Base-by-base conservation (phyloP, 1,140 invertebrate species). In the Phocides pigmalion region DNA sequence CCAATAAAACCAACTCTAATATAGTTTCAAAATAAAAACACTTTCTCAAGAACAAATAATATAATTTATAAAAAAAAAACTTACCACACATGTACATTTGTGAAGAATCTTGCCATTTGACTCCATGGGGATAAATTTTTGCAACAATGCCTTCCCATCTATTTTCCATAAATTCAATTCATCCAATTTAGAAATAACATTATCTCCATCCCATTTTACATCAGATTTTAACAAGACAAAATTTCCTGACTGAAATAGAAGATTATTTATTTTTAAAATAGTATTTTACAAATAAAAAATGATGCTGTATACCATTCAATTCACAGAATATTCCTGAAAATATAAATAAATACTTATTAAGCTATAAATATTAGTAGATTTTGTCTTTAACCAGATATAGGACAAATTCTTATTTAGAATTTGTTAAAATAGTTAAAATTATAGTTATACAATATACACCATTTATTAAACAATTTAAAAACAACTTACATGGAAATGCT, bases 71-170 rank as follows among this genome's bases (percentile, higher is more conserved):
- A 4, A 25, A 25, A 11, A 44, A 28, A 14, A 37, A 50, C 93
- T 93, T 92, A 96, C 95, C 76, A 95, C 95, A 76, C 95, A 95
- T 74, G 95, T 96, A 78, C 95, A 95, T 92, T 95, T 95, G 81
- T 96, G 95, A 69, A 95, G 84, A 46, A 94, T 93, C 86, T 95
- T 94, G 42, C 93, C 94, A 84, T 94, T 93, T 72, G 94, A 94
- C 81, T 95, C 93, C 81, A 95, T 95, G 35, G 95, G 94, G 84
- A 95, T 93, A 86, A 94, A 96, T 86, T 96, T 96, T 87, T 96
- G 95, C 46, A 96, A 87, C 58, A 96, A 88, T 16, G 95, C 95
- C 92, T 96, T 96, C 32, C 95, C 95, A 92, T 96, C 95, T 91
- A 96, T 95, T 93, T 95, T 95, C 95, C 95, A 96, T 64, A 96